phyloP scores from a whole-genome alignment of 2,113 vertebrate species.

The Microtus pennsylvanicus region DNA sequence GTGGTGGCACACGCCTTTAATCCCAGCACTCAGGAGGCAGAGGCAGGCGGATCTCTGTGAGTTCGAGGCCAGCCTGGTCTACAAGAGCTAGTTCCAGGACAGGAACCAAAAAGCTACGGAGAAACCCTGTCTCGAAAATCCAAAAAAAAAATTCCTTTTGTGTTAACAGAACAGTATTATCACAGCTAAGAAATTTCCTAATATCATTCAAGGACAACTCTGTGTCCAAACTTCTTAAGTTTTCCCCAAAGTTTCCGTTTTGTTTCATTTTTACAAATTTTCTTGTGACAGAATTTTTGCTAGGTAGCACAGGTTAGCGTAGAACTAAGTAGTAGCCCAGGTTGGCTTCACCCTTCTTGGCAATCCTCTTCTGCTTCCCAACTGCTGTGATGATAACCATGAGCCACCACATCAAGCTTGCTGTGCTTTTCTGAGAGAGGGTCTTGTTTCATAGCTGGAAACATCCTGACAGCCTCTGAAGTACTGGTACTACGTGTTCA shows the following conservation, averaged over 20 bases:
- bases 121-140: too few relatives aligned
- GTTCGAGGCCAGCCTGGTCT: too few relatives aligned
- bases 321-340: background rate
- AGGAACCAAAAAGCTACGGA: too few relatives aligned
- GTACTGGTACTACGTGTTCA: background rate
- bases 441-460: background rate
- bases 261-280: background rate
- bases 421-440: background rate
- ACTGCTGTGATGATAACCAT: background rate
- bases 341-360: background rate
- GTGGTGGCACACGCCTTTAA: too few relatives aligned
- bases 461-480: background rate
- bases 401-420: background rate
- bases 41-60: too few relatives aligned
- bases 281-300: background rate
- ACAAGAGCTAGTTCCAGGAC: too few relatives aligned
- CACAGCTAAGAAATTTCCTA: slow-evolving; percentile 32
- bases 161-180: background rate
- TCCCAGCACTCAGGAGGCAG: too few relatives aligned
- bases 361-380: background rate
- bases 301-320: background rate
- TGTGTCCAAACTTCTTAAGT: background rate
- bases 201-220: background rate
- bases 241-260: background rate
- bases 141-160: background rate